These are phyloP conservation scores for Macrosiphum euphorbiae DNA, from an alignment of 2,888 invertebrate species.

Conservation along the genomic window DNA sequence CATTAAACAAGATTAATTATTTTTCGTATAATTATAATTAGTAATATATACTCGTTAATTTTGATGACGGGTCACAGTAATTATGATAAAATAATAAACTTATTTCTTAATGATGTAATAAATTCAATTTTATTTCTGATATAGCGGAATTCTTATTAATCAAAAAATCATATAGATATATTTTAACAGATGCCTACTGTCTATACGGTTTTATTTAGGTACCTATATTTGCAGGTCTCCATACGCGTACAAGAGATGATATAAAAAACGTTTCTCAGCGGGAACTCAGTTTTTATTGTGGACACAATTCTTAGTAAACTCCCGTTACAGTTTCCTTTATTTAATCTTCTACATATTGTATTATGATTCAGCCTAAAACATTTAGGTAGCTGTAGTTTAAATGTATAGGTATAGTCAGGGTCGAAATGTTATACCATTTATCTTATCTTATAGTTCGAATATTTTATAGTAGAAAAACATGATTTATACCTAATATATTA, in stretches of 20 bases:
- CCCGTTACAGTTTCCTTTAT: conserved; percentile 2
- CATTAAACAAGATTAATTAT: conserved; percentile 25
- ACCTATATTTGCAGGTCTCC: background rate
- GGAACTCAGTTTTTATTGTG: conserved; percentile 3
- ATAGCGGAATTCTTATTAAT: background rate
- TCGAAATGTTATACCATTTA: conserved; percentile 5
- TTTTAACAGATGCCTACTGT: background rate
- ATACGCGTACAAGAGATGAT: background rate
- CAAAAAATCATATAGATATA: background rate
- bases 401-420: background rate
- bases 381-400: background rate
- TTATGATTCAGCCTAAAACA: background rate
- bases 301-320: conserved; percentile 15
- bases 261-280: conserved; percentile 32
- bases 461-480: background rate
- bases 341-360: background rate
- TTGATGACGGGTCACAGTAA: background rate
- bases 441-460: conserved; percentile 7
- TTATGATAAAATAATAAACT: background rate
- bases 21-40: background rate
- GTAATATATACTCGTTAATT: background rate
- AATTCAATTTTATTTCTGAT: background rate
- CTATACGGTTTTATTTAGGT: background rate
- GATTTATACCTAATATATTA: background rate
- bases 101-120: background rate